Percentiles rank a stretch among this genome's conserved stretches.
Conservation (phyloP, 2,113 vertebrate species). For the pig (Sus scrofa) region DNA sequence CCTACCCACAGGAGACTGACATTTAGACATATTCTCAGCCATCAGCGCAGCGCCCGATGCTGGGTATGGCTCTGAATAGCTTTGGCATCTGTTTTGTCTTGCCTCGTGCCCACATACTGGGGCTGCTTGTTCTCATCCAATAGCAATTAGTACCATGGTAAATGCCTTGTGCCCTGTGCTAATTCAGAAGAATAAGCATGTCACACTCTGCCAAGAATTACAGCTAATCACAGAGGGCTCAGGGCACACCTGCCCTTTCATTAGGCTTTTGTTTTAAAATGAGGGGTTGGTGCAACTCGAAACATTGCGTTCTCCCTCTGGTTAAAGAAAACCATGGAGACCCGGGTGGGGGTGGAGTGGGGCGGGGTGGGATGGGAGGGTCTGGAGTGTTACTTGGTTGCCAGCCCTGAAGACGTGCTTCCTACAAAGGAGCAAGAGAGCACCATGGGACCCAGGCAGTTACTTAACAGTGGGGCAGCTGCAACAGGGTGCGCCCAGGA, state of each 20-base stretch:
- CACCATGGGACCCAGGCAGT: background rate
- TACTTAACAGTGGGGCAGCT: background rate
- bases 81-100: conserved; percentile 79
- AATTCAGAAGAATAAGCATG: conserved; percentile 87
- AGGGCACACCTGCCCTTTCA: conserved; percentile 75
- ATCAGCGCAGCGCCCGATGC: background rate
- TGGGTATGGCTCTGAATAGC: conserved; percentile 66
- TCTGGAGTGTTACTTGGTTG: background rate
- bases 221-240: conserved; percentile 71
- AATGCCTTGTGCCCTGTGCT: conserved; percentile 82
- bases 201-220: conserved; percentile 85
- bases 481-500: background rate
- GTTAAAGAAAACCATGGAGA: conserved; percentile 63
- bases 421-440: background rate
- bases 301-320: conserved; percentile 48
- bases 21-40: conserved; percentile 65
- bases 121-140: conserved; percentile 84
- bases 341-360: background rate
- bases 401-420: background rate
- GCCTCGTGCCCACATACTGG: conserved; percentile 85
- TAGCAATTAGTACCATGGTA: conserved; percentile 88
- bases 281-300: conserved; percentile 33
- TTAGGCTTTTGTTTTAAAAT: conserved; percentile 82
- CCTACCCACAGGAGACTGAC: conserved; percentile 68
- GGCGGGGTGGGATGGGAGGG: background rate